Conservation (phyloP, 2,888 invertebrate genomes). For the Buathra laborator region DNA sequence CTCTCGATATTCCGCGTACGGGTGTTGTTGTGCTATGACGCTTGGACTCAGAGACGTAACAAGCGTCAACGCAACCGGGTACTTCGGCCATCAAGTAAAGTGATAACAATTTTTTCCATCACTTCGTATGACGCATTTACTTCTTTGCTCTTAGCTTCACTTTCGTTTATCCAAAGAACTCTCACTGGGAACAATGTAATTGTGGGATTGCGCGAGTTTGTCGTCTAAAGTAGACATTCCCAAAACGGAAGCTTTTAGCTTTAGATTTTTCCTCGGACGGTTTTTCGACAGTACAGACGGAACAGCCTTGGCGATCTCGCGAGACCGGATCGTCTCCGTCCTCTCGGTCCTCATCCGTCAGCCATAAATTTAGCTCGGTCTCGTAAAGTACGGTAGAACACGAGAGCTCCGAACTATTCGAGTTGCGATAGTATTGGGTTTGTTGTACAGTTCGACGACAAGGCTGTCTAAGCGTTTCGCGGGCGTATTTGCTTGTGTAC, state of each 20-base stretch:
- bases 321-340: slow-evolving; percentile 37
- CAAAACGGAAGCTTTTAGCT: slow-evolving; percentile 21
- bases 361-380: slow-evolving; percentile 52
- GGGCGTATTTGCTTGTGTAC: slow-evolving; percentile 16
- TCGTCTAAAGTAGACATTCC: not conserved
- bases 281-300: slow-evolving; percentile 22
- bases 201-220: not conserved
- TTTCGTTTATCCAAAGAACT: not conserved
- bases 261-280: not conserved
- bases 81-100: not conserved
- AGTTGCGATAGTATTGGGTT: slow-evolving; percentile 20
- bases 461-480: slow-evolving; percentile 19
- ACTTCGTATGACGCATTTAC: not conserved
- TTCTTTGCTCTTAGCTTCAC: not conserved
- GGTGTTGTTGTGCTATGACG: slow-evolving; percentile 32
- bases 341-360: slow-evolving; percentile 39
- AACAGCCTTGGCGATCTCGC: slow-evolving; percentile 30
- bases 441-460: slow-evolving; percentile 19
- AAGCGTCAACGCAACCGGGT: slow-evolving; percentile 8
- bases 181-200: not conserved
- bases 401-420: slow-evolving; percentile 6
- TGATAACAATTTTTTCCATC: not conserved
- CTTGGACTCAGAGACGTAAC: slow-evolving; percentile 40
- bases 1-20: slow-evolving; percentile 43
- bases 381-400: slow-evolving; percentile 21